Percentiles rank a stretch among this genome's conserved stretches.
These are phyloP conservation scores for Agonopterix alstromeriana DNA, from an alignment of 2,888 invertebrate genomes.

Conservation along the genomic window DNA sequence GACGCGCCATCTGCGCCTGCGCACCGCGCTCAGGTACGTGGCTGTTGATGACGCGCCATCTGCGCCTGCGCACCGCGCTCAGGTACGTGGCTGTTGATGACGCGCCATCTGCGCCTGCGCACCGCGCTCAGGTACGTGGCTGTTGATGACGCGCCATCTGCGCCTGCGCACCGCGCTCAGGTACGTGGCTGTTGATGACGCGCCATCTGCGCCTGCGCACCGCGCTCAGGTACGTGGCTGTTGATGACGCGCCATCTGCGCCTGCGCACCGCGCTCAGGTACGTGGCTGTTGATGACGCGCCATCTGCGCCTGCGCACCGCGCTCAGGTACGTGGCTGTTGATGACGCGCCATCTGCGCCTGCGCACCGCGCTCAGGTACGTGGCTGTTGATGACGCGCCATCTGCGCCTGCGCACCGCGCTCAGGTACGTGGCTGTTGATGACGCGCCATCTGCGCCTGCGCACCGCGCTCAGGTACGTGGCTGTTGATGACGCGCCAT, in stretches of 20 bases:
- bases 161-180: too few species aligned
- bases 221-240: constrained; percentile 74
- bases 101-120: constrained; percentile 84
- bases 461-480: constrained; percentile 80
- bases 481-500: too few species aligned
- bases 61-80: constrained; percentile 85
- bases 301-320: constrained; percentile 88
- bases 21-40: too few species aligned
- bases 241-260: constrained; percentile 78
- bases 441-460: constrained; percentile 91
- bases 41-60: too few species aligned
- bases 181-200: too few species aligned
- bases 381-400: too few species aligned
- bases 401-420: too few species aligned
- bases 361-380: constrained; percentile 83
- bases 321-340: constrained; percentile 65
- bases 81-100: background rate
- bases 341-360: constrained; percentile 79
- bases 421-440: too few species aligned
- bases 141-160: too few species aligned
- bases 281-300: too few species aligned
- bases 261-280: constrained; percentile 84
- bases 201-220: constrained; percentile 89
- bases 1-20: too few species aligned
- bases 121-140: constrained; percentile 77